Conservation (phyloP, 2,113 vertebrate species). For the Nettapus auritus region DNA sequence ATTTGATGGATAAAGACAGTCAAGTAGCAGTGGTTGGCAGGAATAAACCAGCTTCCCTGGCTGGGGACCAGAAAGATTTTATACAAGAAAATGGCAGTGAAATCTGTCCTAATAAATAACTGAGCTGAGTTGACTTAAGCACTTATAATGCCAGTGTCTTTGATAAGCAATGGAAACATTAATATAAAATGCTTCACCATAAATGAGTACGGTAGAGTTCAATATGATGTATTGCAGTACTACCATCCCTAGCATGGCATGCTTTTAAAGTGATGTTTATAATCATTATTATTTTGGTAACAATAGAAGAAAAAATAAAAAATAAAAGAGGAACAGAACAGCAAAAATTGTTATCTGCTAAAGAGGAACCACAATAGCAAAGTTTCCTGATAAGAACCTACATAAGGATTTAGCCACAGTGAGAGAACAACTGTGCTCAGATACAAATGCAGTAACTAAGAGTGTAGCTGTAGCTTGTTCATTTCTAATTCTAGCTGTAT, state of each 20-base stretch:
- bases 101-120: slow-evolving; percentile 77
- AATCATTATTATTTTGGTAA: slow-evolving; percentile 73
- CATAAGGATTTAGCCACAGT: background rate
- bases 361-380: slow-evolving; percentile 4
- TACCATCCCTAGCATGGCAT: slow-evolving; percentile 28
- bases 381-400: slow-evolving; percentile 43
- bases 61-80: slow-evolving; percentile 60
- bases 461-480: background rate
- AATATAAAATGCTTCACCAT: slow-evolving; percentile 78
- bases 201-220: slow-evolving; percentile 58
- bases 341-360: slow-evolving; percentile 48
- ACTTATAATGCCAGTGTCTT: slow-evolving; percentile 76
- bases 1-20: background rate
- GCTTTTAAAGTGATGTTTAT: slow-evolving; percentile 78
- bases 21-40: slow-evolving; percentile 21
- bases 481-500: slow-evolving; percentile 56
- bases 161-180: slow-evolving; percentile 82
- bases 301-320: slow-evolving; percentile 6
- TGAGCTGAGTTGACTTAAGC: slow-evolving; percentile 74
- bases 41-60: slow-evolving; percentile 28
- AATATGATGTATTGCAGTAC: slow-evolving; percentile 75
- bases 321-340: background rate
- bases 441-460: slow-evolving; percentile 21
- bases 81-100: slow-evolving; percentile 69
- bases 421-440: background rate